phyloP scores from a whole-genome alignment of 2,888 invertebrate species.

The Microplitis manilae region DNA sequence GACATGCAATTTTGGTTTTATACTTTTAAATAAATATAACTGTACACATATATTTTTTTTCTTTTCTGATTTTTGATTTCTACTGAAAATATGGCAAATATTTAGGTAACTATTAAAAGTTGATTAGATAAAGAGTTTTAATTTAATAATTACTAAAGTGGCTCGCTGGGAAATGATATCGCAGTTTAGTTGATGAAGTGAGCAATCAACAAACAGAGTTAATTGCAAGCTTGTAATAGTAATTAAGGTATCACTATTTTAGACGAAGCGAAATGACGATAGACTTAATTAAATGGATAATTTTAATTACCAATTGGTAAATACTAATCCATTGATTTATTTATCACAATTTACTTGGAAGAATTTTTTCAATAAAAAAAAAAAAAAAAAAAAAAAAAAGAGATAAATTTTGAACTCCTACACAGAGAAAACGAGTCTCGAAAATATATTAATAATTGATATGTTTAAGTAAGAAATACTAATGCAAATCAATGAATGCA shows the following conservation, averaged over 20 bases:
- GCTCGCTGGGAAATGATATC: background rate
- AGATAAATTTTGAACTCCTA: too few relatives aligned
- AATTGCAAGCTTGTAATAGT: slow-evolving; percentile 26
- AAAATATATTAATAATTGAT: too few relatives aligned
- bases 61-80: too few relatives aligned
- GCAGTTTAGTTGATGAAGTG: slow-evolving; percentile 14
- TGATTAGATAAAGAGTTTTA: background rate
- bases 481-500: too few relatives aligned
- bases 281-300: background rate
- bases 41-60: too few relatives aligned
- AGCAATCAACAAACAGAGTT: slow-evolving; percentile 35
- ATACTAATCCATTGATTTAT: background rate
- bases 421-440: too few relatives aligned
- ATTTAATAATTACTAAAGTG: background rate
- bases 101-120: background rate
- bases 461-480: too few relatives aligned
- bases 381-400: too few relatives aligned
- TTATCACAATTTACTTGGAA: too few relatives aligned
- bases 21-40: too few relatives aligned
- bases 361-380: too few relatives aligned
- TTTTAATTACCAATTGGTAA: background rate
- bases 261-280: background rate
- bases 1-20: background rate
- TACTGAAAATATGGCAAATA: too few relatives aligned
- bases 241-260: slow-evolving; percentile 34